Base-by-base conservation (phyloP, 1,140 invertebrate genomes). In the Uloborus diversus region DNA sequence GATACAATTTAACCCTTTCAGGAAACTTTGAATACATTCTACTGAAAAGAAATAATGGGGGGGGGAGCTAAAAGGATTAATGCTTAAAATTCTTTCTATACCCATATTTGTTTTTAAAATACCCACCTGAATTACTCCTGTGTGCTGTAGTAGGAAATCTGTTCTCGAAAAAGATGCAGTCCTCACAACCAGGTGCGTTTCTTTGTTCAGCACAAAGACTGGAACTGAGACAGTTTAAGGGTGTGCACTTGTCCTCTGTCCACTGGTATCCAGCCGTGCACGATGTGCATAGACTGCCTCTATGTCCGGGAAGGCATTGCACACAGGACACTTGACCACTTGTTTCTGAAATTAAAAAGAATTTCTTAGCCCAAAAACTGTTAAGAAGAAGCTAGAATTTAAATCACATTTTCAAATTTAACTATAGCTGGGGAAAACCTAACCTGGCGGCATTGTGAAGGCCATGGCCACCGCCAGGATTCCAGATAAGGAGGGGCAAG, bases 251-350 rank as follows among this genome's bases (percentile, higher is more conserved):
- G 27, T 82, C 81, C 20, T 76, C 81, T 14, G 59, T 66, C 81
- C 82, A 80, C 47, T 81, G 76, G 57, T 83, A 82, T 13, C 82
- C 82, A 30, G 82, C 80, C 5, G 64, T 68, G 53, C 82, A 83
- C 1, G 59, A 61, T 1, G 35, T 56, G 79, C 82, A 83, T 9
- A 73, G 9, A 30, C 62, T 57, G 3, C 82, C 82, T 4, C 82
- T 42, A 61, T 83, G 82, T 5, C 82, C 82, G 0, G 82, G 82
- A 3, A 83, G 69, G 35, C 82, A 83, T 28, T 80, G n/a, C 23
- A 64, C 37, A 51, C 81, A 81, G 0, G 56, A 61, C 14, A 79
- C 73, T 14, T 81, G 59, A n/a, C 76, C 81, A 30, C 59, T 37
- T 3, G 35, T 4, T 30, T 80, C 79, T 80, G 62, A 0, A 28